Conservation (phyloP, 1,140 invertebrate species). For the Drosophila guanche region DNA sequence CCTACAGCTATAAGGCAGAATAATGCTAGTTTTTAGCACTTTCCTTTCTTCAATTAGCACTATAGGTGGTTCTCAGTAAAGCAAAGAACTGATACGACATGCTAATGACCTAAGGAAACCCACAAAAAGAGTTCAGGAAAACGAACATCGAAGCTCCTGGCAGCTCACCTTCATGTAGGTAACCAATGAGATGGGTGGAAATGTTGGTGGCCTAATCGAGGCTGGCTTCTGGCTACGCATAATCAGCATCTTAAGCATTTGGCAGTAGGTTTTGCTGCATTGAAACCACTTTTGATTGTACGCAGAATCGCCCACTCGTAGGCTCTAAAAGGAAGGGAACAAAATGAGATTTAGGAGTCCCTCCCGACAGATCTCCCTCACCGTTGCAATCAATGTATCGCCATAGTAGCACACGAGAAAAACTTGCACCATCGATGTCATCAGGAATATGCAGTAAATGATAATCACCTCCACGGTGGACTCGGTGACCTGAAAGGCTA, state of each 20-base stretch:
- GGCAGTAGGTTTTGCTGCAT: constrained; percentile 57
- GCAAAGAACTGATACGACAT: constrained; percentile 79
- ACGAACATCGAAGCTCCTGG: rapidly evolving
- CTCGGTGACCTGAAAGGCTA: constrained; percentile 77
- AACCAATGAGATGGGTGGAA: constrained; percentile 73
- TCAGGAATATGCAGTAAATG: constrained; percentile 74
- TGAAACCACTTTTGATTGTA: constrained; percentile 81
- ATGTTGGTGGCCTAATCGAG: constrained; percentile 68
- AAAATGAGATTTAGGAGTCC: too few species aligned
- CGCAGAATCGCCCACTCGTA: constrained; percentile 68
- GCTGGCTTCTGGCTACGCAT: constrained; percentile 72
- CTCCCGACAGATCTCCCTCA: constrained; percentile 44
- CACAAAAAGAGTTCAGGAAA: neutral
- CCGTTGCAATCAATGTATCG: constrained; percentile 65
- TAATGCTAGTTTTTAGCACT: too few species aligned
- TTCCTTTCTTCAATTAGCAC: constrained; percentile 5
- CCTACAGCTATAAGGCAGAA: too few species aligned
- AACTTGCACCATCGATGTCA: constrained; percentile 76
- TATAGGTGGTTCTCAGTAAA: constrained; percentile 61
- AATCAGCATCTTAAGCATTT: constrained; percentile 65
- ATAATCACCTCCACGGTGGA: constrained; percentile 68
- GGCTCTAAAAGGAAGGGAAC: constrained; percentile 50
- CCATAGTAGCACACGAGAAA: constrained; percentile 78
- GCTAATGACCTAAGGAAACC: constrained; percentile 59
- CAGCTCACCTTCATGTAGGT: constrained; percentile 75